Evolutionary conservation across 2,888 invertebrate species (phyloP).

Genomic region (Hyles lineata): DNA sequence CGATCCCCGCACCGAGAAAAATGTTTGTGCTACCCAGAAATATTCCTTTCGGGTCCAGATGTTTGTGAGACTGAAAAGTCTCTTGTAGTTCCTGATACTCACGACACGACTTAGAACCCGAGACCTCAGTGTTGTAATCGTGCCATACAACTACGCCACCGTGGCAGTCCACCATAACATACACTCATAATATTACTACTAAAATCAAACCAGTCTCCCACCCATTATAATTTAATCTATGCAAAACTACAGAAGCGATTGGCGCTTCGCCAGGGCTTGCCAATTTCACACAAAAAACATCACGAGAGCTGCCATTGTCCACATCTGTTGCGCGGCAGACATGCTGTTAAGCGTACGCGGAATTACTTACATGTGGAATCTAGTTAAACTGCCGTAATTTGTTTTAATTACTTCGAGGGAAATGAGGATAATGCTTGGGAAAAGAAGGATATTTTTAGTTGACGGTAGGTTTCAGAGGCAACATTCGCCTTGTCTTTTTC

Average conservation of each 20-base stretch:
- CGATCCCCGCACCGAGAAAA: too few relatives aligned
- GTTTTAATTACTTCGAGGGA: not conserved
- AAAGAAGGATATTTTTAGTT: not conserved
- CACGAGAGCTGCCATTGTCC: slow-evolving; percentile 55
- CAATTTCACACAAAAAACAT: slow-evolving; percentile 63
- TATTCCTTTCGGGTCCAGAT: too few relatives aligned
- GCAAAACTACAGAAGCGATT: slow-evolving; percentile 48
- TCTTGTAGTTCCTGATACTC: too few relatives aligned
- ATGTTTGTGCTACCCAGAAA: too few relatives aligned
- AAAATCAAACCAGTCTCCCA: not conserved
- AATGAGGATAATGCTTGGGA: not conserved
- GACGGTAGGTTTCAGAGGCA: not conserved
- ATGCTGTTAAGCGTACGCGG: not conserved
- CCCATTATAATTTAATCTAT: slow-evolving; percentile 39
- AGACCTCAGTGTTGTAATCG: too few relatives aligned
- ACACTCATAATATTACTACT: too few relatives aligned
- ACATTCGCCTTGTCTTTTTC: too few relatives aligned
- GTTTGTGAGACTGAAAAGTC: too few relatives aligned
- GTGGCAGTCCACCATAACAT: too few relatives aligned
- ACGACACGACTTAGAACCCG: too few relatives aligned
- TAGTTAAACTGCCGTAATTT: not conserved
- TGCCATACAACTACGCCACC: too few relatives aligned
- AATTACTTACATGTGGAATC: slow-evolving; percentile 5
- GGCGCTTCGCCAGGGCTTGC: slow-evolving; percentile 60
- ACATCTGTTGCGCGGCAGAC: slow-evolving; percentile 54